A percentile compares a stretch with the other conserved stretches of the same genome.
Evolutionary conservation across 2,797 vertebrate species (phyloP).

Genomic region (Loris lydekkerianus): DNA sequence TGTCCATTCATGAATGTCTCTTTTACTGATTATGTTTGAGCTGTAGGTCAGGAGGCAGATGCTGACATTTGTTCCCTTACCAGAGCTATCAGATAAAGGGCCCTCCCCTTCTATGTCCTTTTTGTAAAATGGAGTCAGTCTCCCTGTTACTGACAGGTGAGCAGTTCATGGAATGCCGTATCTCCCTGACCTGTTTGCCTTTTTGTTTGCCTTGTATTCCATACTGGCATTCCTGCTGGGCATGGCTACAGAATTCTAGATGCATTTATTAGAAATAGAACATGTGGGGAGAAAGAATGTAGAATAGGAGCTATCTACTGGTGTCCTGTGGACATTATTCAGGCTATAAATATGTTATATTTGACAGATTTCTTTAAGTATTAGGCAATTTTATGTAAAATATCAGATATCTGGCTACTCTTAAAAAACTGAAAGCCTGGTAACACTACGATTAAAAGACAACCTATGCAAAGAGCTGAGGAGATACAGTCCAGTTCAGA

Average conservation of each 20-base stretch:
- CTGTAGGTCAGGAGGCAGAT: not conserved
- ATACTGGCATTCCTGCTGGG: not conserved
- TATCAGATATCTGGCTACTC: conserved; percentile 19
- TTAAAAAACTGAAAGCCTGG: conserved; percentile 11
- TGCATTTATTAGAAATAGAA: not conserved
- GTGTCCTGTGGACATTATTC: not conserved
- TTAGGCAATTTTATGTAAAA: not conserved
- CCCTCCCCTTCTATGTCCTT: not conserved
- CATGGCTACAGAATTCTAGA: not conserved
- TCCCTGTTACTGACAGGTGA: not conserved
- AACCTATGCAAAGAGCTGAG: not conserved
- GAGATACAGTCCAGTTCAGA: not conserved
- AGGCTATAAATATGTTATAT: not conserved
- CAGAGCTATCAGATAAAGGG: not conserved
- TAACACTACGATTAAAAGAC: conserved; percentile 6
- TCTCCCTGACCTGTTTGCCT: not conserved
- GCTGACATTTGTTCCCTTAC: not conserved
- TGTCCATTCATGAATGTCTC: not conserved
- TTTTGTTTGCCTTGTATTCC: not conserved
- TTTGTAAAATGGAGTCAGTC: not conserved
- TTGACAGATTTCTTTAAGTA: not conserved
- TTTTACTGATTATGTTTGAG: not conserved
- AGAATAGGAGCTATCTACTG: not conserved
- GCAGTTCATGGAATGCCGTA: not conserved
- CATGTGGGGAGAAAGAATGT: not conserved